Conservation (phyloP, 2,113 vertebrate species). For the Scatophagus argus region DNA sequence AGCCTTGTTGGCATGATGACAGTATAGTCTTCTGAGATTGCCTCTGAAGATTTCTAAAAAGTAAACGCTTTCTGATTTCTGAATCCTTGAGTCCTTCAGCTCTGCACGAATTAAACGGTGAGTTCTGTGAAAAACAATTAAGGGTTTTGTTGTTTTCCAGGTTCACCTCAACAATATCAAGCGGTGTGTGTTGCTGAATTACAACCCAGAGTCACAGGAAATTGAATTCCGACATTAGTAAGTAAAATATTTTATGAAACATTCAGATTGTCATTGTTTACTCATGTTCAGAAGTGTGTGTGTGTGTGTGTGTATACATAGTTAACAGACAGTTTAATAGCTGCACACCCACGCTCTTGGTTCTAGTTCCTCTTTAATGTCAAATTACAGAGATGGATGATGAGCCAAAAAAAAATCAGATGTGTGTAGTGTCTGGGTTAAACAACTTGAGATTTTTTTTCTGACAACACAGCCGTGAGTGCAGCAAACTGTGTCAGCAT, state of each 20-base stretch:
- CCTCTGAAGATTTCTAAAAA: conserved; percentile 76
- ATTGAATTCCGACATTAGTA: conserved; percentile 94
- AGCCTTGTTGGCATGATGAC: conserved; percentile 71
- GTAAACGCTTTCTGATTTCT: conserved; percentile 81
- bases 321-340: too few relatives aligned
- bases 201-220: conserved; percentile 83
- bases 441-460: background rate
- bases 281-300: too few relatives aligned
- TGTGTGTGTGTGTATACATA: background rate
- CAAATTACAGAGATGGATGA: too few relatives aligned
- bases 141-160: conserved; percentile 67
- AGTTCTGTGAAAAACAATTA: background rate
- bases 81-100: conserved; percentile 1
- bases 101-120: background rate
- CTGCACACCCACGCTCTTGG: too few relatives aligned
- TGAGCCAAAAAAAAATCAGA: background rate
- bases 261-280: background rate
- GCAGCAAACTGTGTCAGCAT: background rate
- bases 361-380: too few relatives aligned
- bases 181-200: conserved; percentile 91
- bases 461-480: background rate
- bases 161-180: conserved; percentile 92
- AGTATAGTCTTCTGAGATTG: conserved; percentile 83
- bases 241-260: conserved; percentile 69
- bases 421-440: background rate